phyloP scores from a whole-genome alignment of 2,797 vertebrate species.

The Coluber constrictor region DNA sequence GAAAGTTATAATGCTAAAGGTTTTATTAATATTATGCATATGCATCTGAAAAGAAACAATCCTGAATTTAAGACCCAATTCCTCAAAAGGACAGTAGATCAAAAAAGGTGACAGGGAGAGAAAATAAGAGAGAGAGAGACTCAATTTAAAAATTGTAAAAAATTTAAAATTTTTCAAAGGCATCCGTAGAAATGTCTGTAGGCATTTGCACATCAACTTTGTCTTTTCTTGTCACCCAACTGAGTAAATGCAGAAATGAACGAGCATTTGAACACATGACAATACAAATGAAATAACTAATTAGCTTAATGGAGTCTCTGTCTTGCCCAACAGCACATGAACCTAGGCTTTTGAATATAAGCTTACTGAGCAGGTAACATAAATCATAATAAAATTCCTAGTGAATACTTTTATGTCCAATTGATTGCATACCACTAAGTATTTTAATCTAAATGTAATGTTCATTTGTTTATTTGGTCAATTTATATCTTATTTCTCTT shows the following conservation, averaged over 20 bases:
- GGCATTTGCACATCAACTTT: not conserved
- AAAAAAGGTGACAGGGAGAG: not conserved
- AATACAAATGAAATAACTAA: not conserved
- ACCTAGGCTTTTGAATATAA: not conserved
- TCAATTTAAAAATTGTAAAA: not conserved
- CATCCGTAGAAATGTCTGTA: not conserved
- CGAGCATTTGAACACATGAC: not conserved
- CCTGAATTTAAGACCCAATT: not conserved
- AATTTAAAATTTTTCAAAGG: not conserved
- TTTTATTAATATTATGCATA: not conserved
- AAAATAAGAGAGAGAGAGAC: not conserved
- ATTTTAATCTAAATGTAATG: not conserved
- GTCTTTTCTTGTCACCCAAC: not conserved
- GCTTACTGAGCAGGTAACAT: not conserved
- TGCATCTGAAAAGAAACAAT: not conserved
- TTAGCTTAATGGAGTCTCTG: not conserved
- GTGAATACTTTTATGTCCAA: not conserved
- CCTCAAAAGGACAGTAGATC: not conserved
- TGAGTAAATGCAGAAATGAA: not conserved
- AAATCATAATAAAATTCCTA: not conserved
- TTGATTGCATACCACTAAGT: not conserved
- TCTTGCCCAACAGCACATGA: not conserved
- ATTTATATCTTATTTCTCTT: not conserved
- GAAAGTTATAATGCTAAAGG: not conserved
- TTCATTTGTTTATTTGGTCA: not conserved